Base-by-base conservation (phyloP, 2,888 invertebrate genomes). In the Arctia plantaginis region DNA sequence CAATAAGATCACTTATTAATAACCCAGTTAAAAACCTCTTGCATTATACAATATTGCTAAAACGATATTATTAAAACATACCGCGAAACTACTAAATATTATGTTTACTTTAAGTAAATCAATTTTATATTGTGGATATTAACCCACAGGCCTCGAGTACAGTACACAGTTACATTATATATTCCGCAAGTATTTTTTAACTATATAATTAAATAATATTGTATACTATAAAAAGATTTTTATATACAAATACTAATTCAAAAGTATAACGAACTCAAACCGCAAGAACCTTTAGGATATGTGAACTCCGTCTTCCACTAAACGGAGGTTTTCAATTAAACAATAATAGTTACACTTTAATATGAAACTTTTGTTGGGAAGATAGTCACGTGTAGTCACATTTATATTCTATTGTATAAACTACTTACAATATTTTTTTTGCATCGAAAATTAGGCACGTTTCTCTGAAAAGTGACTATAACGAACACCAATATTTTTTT, bases 211-310 rank as follows among this genome's bases (percentile, higher is more conserved):
- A 51, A 8, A 30, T 62, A 68, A 55, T 47, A 68, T 35, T 73
- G 51, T 72, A 73, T 64, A 64, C 8, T 62, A 64, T 35, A 64
- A 64, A 12, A 30, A 47, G 69, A 35, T 47, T 33, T 47, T 33
- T 47, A 51, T 39, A 39, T 39, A 55, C 64, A 71, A 47, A 64
- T 72, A 62, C 41, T 62, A 59, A 66, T 23, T 59, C 59, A 62
- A 13, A 44, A 35, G 23, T 27, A n/a, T 39, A 27, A 7, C 10
- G 1, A 30, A 35, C 44, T 33, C 39, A 23, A 18, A 39, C 67
- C 72, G 68, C 62, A 47, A 68, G 64, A 59, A 73, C 73, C 68
- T 55, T 10, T 41, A 2, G 62, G 68, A 73, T 72, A 67, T 72
- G 72, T 62, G 10, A 55, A 41, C 1, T 27, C 8, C 23, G 0